phyloP scores from a whole-genome alignment of 2,113 vertebrate species.

The Camarhynchus parvulus region DNA sequence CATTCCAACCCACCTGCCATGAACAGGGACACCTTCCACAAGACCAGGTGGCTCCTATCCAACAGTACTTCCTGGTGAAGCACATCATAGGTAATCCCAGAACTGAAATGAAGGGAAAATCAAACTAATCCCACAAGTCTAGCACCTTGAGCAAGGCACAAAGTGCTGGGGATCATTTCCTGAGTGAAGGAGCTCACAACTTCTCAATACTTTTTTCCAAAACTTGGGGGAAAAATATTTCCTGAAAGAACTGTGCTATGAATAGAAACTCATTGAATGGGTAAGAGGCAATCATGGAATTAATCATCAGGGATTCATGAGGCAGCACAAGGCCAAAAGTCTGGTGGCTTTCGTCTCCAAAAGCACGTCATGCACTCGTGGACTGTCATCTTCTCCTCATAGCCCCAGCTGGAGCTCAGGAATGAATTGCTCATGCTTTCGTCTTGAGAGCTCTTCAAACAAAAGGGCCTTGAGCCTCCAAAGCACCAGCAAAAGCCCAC shows the following conservation, averaged over 20 bases:
- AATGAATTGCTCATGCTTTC: neutral
- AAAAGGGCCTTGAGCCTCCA: neutral
- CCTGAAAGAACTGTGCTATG: neutral
- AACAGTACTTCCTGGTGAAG: neutral
- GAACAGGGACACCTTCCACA: neutral
- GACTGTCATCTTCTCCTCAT: fast-evolving
- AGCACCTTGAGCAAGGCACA: neutral
- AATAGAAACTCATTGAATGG: neutral
- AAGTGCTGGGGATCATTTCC: neutral
- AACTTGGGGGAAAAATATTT: neutral
- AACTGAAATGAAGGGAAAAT: neutral
- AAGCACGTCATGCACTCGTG: neutral
- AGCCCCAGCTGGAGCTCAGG: neutral
- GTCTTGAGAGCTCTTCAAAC: neutral
- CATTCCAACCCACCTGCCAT: neutral
- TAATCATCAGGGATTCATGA: neutral
- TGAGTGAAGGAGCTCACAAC: neutral
- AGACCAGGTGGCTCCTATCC: neutral
- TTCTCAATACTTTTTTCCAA: neutral
- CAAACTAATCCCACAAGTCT: neutral
- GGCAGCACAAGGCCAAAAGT: neutral
- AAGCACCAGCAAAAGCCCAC: neutral
- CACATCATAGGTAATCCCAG: neutral
- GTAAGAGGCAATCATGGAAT: neutral
- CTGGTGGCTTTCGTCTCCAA: neutral